Evolutionary conservation across 1,140 invertebrate genomes (phyloP).

Genomic region (Ditylenchus dipsaci): DNA sequence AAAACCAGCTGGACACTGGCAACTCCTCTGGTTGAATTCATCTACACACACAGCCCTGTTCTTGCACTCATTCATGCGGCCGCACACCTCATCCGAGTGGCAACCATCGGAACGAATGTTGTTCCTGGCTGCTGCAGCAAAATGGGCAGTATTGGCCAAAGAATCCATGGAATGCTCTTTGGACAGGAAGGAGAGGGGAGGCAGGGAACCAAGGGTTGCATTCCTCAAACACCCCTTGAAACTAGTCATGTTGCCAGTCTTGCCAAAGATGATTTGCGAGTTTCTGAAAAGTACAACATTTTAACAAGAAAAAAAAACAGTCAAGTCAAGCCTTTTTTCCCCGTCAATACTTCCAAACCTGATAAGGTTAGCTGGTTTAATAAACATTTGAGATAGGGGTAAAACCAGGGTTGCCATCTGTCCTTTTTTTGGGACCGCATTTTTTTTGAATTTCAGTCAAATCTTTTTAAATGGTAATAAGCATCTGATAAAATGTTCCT

Average conservation of each 20-base stretch:
- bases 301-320: too few relatives aligned
- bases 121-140: slow-evolving; percentile 18
- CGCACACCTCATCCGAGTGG: slow-evolving; percentile 40
- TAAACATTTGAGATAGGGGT: too few relatives aligned
- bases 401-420: too few relatives aligned
- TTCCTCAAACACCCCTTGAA: slow-evolving; percentile 78
- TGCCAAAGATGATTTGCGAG: slow-evolving; percentile 19
- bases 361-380: too few relatives aligned
- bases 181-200: slow-evolving; percentile 78
- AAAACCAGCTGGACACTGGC: slow-evolving; percentile 47
- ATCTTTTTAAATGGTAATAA: too few relatives aligned
- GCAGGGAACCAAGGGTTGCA: slow-evolving; percentile 74
- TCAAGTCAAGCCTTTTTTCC: too few relatives aligned
- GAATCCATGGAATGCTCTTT: slow-evolving; percentile 6
- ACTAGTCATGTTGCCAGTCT: slow-evolving; percentile 2
- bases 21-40: slow-evolving; percentile 42
- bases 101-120: slow-evolving; percentile 35
- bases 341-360: too few relatives aligned
- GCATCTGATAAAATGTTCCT: too few relatives aligned
- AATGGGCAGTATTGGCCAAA: slow-evolving; percentile 10
- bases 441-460: too few relatives aligned
- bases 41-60: slow-evolving; percentile 50
- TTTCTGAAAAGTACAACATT: not conserved
- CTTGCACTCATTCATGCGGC: slow-evolving; percentile 33
- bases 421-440: too few relatives aligned